phyloP scores from a whole-genome alignment of 2,797 vertebrate genomes.

The Emys orbicularis region DNA sequence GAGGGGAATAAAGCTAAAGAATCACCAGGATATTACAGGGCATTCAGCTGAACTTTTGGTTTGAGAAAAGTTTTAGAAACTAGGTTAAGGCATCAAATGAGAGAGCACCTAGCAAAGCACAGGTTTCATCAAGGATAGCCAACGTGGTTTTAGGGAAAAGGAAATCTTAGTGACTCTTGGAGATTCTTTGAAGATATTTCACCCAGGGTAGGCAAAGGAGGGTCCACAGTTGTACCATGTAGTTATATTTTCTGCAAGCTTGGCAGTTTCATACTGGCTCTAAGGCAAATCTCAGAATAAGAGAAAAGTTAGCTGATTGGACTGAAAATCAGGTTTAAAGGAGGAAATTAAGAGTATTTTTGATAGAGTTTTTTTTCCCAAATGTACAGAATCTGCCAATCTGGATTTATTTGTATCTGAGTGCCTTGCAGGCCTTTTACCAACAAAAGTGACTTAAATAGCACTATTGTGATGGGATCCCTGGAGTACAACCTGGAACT shows the following conservation, averaged over 20 bases:
- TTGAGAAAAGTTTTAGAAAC: not conserved
- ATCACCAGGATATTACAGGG: rapidly evolving
- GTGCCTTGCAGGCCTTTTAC: not conserved
- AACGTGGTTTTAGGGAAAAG: not conserved
- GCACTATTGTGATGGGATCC: too few species aligned
- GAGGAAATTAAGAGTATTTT: not conserved
- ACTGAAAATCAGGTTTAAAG: not conserved
- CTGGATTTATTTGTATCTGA: rapidly evolving
- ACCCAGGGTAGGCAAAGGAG: not conserved
- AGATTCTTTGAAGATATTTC: not conserved
- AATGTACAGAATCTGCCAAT: rapidly evolving
- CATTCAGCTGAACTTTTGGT: not conserved
- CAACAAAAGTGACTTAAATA: rapidly evolving
- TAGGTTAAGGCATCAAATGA: not conserved
- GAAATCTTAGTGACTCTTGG: not conserved
- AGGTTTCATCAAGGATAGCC: not conserved
- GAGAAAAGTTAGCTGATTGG: not conserved
- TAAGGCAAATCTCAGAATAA: not conserved
- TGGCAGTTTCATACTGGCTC: not conserved
- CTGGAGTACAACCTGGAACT: too few species aligned
- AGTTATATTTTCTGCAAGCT: not conserved
- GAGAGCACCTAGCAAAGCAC: not conserved
- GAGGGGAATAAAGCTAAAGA: not conserved
- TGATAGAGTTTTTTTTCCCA: not conserved
- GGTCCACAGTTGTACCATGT: not conserved